Conservation (phyloP, 1,140 invertebrate species). For the Neodiprion virginianus region DNA sequence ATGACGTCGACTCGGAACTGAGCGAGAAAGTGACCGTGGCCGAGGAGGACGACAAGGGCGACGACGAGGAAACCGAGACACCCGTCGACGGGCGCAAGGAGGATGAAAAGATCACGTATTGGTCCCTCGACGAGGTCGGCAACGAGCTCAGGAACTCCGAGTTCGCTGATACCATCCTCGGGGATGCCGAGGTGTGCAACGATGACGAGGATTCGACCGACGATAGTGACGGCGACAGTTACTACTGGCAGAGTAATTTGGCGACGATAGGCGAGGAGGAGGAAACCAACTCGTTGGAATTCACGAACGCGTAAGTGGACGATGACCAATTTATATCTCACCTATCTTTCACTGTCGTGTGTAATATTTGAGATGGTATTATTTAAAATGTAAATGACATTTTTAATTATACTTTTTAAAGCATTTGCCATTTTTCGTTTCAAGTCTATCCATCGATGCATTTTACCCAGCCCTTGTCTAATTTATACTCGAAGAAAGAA, state of each 20-base stretch:
- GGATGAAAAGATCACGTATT: background rate
- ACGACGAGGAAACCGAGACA: background rate
- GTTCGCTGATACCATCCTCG: background rate
- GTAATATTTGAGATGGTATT: no score
- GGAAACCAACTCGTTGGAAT: conserved; percentile 53
- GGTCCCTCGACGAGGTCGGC: background rate
- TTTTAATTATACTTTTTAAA: no score
- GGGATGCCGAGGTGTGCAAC: background rate
- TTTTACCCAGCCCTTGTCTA: no score
- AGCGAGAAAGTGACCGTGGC: conserved; percentile 11
- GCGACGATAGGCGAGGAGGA: conserved; percentile 56
- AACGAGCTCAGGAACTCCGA: background rate
- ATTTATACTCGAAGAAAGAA: no score
- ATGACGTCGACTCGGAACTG: background rate
- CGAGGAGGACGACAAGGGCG: background rate
- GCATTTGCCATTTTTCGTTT: no score
- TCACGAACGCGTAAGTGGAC: conserved; percentile 40
- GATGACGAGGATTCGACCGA: conserved; percentile 35
- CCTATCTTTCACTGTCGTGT: no score
- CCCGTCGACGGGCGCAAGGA: background rate
- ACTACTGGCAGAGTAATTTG: conserved; percentile 55
- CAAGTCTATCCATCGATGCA: no score
- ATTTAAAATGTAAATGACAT: no score
- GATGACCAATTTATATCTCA: no score
- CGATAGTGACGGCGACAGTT: conserved; percentile 38